phyloP scores from a whole-genome alignment of 1,140 invertebrate species.

The Cecropterus lyciades region DNA sequence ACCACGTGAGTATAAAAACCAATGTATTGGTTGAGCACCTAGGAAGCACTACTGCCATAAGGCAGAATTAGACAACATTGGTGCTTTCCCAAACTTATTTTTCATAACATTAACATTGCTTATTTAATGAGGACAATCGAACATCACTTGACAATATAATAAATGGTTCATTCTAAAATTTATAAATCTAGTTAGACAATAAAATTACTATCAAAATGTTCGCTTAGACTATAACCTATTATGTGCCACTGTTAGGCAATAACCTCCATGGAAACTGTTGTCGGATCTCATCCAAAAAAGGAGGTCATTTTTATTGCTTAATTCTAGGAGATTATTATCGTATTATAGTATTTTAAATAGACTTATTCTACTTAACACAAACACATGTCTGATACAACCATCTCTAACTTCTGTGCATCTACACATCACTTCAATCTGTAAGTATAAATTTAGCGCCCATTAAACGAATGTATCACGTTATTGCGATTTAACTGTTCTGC shows the following conservation, averaged over 20 bases:
- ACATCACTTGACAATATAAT: background rate
- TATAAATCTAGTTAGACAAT: background rate
- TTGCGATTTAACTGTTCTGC: background rate
- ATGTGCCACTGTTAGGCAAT: background rate
- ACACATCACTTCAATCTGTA: background rate
- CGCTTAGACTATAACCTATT: background rate
- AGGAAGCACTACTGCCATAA: too few relatives aligned
- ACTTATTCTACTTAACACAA: slow-evolving; percentile 9
- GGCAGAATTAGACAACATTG: too few relatives aligned
- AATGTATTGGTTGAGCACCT: too few relatives aligned
- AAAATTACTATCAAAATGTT: slow-evolving; percentile 19
- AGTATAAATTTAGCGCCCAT: background rate
- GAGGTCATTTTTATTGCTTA: background rate
- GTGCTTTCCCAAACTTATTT: background rate
- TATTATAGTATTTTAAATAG: slow-evolving; percentile 6
- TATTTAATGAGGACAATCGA: background rate
- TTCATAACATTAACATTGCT: background rate
- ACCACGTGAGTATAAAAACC: too few relatives aligned
- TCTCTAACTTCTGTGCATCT: too few relatives aligned
- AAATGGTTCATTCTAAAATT: slow-evolving; percentile 10
- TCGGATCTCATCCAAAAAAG: background rate
- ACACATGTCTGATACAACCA: background rate
- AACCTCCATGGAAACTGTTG: background rate
- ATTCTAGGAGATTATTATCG: slow-evolving; percentile 2
- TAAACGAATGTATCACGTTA: background rate